Evolutionary conservation across 92 coral and sea anemone genomes (phyloP).

Genomic region (Heliopora coerulea): DNA sequence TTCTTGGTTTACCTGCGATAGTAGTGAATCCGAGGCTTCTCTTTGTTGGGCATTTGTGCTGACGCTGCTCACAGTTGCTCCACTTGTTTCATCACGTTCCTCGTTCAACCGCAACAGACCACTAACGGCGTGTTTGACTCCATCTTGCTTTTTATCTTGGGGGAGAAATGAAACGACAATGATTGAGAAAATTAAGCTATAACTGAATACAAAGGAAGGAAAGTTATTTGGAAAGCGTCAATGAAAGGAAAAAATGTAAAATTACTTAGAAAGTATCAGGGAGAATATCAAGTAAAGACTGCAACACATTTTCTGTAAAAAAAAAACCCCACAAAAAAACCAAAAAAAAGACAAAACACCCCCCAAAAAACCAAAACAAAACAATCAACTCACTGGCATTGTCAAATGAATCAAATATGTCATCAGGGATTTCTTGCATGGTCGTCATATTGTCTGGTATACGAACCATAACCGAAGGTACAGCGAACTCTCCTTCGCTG

Average conservation of each 20-base stretch:
- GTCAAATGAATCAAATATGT: slow-evolving; percentile 24
- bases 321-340: too few species aligned
- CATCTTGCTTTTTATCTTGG: slow-evolving; percentile 16
- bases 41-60: not conserved
- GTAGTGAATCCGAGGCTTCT: not conserved
- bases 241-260: too few species aligned
- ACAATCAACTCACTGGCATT: slow-evolving; percentile 13
- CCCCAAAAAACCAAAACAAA: too few species aligned
- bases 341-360: too few species aligned
- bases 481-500: slow-evolving; percentile 89
- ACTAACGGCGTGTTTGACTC: slow-evolving; percentile 18
- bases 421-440: slow-evolving; percentile 39
- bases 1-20: not conserved
- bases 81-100: slow-evolving; percentile 11
- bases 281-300: too few species aligned
- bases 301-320: too few species aligned
- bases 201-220: too few species aligned
- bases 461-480: slow-evolving; percentile 57
- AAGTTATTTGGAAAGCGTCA: too few species aligned
- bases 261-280: too few species aligned
- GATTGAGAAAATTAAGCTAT: too few species aligned
- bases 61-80: slow-evolving; percentile 4
- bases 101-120: slow-evolving; percentile 21
- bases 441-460: slow-evolving; percentile 27
- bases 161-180: not conserved